A percentile compares a stretch with the other conserved stretches of the same genome.
Conservation (phyloP, 2,113 vertebrate species). For the Oreocharis arfaki region DNA sequence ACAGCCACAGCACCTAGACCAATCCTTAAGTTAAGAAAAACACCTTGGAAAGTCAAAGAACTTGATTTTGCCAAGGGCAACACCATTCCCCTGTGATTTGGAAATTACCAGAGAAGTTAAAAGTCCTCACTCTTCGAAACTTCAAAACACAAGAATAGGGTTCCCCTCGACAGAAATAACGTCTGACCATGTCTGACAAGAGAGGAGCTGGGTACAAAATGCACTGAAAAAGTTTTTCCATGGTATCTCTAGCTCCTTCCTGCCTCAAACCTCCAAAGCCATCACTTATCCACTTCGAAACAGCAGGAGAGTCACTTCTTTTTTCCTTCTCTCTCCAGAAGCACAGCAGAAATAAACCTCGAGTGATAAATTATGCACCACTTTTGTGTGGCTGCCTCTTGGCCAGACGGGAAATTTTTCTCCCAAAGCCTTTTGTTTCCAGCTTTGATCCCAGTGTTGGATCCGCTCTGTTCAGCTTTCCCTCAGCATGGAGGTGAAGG, state of each 20-base stretch:
- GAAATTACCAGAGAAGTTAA: neutral
- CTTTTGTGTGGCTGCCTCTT: slow-evolving; percentile 70
- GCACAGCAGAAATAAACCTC: slow-evolving; percentile 58
- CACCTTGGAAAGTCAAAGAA: neutral
- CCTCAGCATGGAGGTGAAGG: slow-evolving; percentile 62
- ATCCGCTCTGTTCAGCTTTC: slow-evolving; percentile 49
- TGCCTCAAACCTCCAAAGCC: slow-evolving; percentile 11
- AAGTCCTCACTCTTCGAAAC: neutral
- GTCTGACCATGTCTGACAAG: neutral
- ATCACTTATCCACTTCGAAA: slow-evolving; percentile 15
- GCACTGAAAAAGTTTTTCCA: neutral
- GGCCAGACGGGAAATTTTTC: slow-evolving; percentile 69
- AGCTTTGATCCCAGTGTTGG: slow-evolving; percentile 61
- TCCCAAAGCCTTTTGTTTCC: slow-evolving; percentile 71
- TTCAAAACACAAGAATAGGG: neutral
- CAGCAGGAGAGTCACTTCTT: slow-evolving; percentile 23
- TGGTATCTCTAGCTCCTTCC: slow-evolving; percentile 16
- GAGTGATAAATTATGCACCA: slow-evolving; percentile 73
- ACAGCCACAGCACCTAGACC: neutral
- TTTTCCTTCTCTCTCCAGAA: slow-evolving; percentile 47
- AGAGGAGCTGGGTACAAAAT: neutral
- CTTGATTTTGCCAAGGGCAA: neutral
- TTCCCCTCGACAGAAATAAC: neutral
- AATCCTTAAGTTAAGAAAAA: neutral
- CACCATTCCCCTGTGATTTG: neutral